Conservation (phyloP, 2,113 vertebrate genomes). For the Aspidoscelis tigris region DNA sequence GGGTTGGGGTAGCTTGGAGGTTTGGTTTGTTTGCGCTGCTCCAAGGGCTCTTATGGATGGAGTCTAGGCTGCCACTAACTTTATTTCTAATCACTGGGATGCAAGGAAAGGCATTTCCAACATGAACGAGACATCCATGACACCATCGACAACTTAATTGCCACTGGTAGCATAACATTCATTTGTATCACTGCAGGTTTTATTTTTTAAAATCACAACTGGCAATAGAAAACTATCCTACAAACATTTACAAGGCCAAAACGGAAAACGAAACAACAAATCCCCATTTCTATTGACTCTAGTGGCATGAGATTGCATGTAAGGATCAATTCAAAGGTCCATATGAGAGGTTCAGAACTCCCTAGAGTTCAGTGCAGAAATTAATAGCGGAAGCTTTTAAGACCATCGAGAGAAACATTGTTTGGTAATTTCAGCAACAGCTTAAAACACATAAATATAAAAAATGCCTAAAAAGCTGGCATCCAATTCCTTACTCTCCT, state of each 20-base stretch:
- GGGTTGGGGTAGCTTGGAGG: too few relatives aligned
- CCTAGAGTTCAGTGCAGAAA: background rate
- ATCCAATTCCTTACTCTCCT: background rate
- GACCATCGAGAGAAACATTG: background rate
- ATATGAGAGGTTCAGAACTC: background rate
- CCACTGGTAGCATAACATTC: background rate
- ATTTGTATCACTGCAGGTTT: background rate
- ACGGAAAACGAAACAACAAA: background rate
- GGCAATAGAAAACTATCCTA: constrained; percentile 2
- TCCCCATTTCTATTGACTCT: background rate
- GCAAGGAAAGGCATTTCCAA: background rate
- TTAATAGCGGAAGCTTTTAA: background rate
- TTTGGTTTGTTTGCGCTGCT: too few relatives aligned
- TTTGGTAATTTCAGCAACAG: background rate
- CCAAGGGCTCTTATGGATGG: too few relatives aligned
- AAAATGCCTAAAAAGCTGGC: background rate
- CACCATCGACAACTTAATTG: background rate
- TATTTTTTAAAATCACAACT: background rate
- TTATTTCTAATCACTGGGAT: background rate
- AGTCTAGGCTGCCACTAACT: background rate
- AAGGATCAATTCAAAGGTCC: background rate
- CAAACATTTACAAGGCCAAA: background rate
- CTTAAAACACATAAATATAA: background rate
- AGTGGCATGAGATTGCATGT: too few relatives aligned
- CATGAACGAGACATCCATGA: background rate